phyloP scores from a whole-genome alignment of 2,113 vertebrate species.

The Origma solitaria region DNA sequence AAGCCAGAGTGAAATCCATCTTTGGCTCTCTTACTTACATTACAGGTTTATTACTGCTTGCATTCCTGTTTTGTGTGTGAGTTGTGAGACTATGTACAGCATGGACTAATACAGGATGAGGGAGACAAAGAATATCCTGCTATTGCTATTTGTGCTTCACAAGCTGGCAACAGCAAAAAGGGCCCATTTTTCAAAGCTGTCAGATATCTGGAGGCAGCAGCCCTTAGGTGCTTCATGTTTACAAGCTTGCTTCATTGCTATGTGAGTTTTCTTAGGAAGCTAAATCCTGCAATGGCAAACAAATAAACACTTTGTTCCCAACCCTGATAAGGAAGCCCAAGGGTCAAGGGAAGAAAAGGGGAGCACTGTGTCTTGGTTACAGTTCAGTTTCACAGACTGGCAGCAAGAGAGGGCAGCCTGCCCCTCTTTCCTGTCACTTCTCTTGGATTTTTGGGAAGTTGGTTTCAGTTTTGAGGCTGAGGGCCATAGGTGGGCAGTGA shows the following conservation, averaged over 20 bases:
- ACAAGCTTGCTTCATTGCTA: neutral
- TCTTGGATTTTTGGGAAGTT: neutral
- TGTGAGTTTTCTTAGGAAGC: neutral
- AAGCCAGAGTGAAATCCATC: neutral
- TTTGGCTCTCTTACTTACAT: neutral
- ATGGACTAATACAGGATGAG: neutral
- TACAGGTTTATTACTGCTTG: slow-evolving; percentile 26
- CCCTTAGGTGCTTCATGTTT: neutral
- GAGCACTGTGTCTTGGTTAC: neutral
- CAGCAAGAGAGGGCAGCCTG: neutral
- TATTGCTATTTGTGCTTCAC: slow-evolving; percentile 2
- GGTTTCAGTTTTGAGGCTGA: neutral
- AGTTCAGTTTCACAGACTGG: neutral
- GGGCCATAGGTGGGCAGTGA: neutral
- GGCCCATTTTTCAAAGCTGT: neutral
- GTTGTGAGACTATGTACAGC: neutral
- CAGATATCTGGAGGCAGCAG: neutral
- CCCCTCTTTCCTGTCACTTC: neutral
- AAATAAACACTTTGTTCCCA: neutral
- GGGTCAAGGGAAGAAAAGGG: neutral
- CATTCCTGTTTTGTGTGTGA: slow-evolving; percentile 26
- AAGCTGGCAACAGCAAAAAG: neutral
- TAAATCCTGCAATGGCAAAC: neutral
- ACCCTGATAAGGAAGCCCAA: neutral
- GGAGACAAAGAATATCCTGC: neutral